Conservation (phyloP, 2,888 invertebrate genomes). For the Pammene aurita region DNA sequence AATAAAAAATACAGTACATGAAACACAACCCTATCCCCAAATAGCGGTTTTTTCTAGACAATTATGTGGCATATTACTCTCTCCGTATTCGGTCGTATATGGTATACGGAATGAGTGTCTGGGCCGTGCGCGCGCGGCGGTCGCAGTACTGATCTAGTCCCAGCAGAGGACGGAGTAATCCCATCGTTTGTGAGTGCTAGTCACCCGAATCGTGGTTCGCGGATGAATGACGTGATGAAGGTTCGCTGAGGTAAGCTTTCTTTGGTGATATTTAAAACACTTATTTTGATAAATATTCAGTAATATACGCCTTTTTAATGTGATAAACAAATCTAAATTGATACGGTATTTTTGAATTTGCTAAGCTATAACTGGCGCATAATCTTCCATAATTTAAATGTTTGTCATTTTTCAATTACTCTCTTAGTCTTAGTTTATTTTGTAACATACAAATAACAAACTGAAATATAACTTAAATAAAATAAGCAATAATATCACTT, state of each 20-base stretch:
- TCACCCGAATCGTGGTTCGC: slow-evolving; percentile 15
- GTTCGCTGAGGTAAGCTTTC: slow-evolving; percentile 16
- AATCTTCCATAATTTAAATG: no score
- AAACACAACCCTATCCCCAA: no score
- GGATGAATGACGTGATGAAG: slow-evolving; percentile 26
- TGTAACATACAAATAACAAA: no score
- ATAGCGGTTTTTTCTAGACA: no score
- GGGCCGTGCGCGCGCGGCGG: slow-evolving; percentile 42
- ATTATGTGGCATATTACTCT: slow-evolving; percentile 26
- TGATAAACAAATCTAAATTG: no score
- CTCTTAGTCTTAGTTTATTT: no score
- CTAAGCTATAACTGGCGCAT: no score
- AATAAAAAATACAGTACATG: no score
- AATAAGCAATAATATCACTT: no score
- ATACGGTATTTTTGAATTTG: no score
- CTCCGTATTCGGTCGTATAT: slow-evolving; percentile 38
- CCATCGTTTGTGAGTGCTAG: not conserved
- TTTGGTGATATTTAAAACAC: not conserved
- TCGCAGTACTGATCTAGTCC: slow-evolving; percentile 50
- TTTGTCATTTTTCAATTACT: no score
- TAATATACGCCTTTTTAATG: not conserved
- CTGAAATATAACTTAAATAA: no score
- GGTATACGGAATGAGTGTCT: slow-evolving; percentile 28
- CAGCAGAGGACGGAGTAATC: slow-evolving; percentile 41
- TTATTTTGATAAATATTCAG: not conserved